Percentiles rank a stretch among this genome's conserved stretches.
phyloP scores from a whole-genome alignment of 1,140 invertebrate species.

The Macrosteles quadrilineatus region DNA sequence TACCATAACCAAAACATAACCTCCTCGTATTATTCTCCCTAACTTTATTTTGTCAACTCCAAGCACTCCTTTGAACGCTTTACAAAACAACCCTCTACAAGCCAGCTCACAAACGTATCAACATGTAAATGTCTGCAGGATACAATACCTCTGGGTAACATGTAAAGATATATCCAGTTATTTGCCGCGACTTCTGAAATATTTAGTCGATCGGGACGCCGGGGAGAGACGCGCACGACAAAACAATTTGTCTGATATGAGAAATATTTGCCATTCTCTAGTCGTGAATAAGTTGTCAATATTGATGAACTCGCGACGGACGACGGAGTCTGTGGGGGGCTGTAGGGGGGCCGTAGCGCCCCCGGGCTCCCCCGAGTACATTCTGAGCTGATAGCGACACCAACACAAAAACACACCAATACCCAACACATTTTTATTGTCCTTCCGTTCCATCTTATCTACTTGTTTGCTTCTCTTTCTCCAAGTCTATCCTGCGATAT shows the following conservation, averaged over 20 bases:
- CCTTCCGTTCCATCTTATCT: background rate
- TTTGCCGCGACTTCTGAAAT: background rate
- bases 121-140: background rate
- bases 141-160: background rate
- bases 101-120: too few species aligned
- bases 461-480: constrained; percentile 2
- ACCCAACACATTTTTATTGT: constrained; percentile 12
- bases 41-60: too few species aligned
- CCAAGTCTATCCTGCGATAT: background rate
- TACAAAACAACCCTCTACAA: too few species aligned
- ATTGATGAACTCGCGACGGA: constrained; percentile 5
- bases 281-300: constrained; percentile 16
- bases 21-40: too few species aligned
- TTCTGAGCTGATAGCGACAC: background rate
- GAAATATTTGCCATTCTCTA: constrained; percentile 16
- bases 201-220: background rate
- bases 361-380: background rate
- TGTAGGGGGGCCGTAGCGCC: background rate
- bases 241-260: constrained; percentile 16
- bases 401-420: background rate
- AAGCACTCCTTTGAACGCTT: too few species aligned
- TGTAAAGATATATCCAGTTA: background rate
- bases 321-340: background rate
- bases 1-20: too few species aligned
- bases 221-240: background rate